phyloP scores from a whole-genome alignment of 2,113 vertebrate species.

The Hylia prasina region DNA sequence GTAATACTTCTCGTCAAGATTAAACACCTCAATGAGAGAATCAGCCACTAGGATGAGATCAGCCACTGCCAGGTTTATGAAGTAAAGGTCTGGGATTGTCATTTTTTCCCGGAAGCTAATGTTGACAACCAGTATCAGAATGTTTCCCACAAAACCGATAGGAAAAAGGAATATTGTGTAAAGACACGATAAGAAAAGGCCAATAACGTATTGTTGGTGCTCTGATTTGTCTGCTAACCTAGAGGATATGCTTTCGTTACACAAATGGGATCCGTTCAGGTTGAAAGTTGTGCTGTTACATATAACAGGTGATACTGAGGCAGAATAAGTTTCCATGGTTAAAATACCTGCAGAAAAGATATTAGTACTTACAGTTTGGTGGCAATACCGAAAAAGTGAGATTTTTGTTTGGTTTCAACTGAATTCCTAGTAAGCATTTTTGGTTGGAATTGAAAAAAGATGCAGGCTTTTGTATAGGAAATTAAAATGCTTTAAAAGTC shows the following conservation, averaged over 20 bases:
- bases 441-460: not conserved
- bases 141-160: constrained; percentile 94
- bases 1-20: constrained; percentile 93
- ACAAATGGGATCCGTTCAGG: constrained; percentile 69
- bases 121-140: constrained; percentile 94
- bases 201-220: constrained; percentile 82
- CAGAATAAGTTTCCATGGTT: constrained; percentile 76
- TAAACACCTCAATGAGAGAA: constrained; percentile 97
- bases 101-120: constrained; percentile 93
- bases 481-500: not conserved
- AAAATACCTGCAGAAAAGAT: not conserved
- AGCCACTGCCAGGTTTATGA: constrained; percentile 90
- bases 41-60: constrained; percentile 95
- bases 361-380: not conserved
- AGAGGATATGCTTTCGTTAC: constrained; percentile 62
- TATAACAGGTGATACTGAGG: constrained; percentile 65
- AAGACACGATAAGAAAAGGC: constrained; percentile 91
- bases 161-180: constrained; percentile 96
- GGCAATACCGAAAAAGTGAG: not conserved
- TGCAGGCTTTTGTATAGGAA: not conserved
- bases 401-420: not conserved
- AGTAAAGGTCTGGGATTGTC: constrained; percentile 97
- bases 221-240: constrained; percentile 67
- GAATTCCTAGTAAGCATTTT: not conserved
- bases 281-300: constrained; percentile 71